Percentiles rank a stretch among this genome's conserved stretches.
Evolutionary conservation across 2,797 vertebrate genomes (phyloP).

Genomic region (Liasis olivaceus): DNA sequence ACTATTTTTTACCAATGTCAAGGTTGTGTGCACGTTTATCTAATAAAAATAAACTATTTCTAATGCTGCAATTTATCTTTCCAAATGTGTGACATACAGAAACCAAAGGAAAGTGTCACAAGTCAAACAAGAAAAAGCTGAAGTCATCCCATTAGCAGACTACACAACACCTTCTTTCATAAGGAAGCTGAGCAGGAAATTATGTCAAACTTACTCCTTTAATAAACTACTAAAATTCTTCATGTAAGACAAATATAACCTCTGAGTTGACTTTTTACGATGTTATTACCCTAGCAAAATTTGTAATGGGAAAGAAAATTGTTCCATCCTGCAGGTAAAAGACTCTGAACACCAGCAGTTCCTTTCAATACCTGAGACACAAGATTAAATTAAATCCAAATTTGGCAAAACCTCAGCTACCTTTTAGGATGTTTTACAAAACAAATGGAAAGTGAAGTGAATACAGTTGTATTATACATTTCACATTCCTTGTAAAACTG

Average conservation of each 20-base stretch:
- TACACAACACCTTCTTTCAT: not conserved
- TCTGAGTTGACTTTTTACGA: not conserved
- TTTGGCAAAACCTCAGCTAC: not conserved
- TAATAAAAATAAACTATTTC: constrained; percentile 50
- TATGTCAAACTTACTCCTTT: not conserved
- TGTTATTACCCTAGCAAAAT: not conserved
- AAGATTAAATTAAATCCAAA: not conserved
- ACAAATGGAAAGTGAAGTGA: constrained; percentile 15
- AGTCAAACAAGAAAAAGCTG: constrained; percentile 43
- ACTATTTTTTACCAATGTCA: constrained; percentile 57
- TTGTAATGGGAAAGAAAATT: not conserved
- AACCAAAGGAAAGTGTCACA: constrained; percentile 48
- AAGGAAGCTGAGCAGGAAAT: constrained; percentile 16
- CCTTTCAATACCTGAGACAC: not conserved
- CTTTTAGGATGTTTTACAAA: constrained; percentile 2
- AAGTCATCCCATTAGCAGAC: constrained; percentile 54
- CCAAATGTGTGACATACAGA: constrained; percentile 5
- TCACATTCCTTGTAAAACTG: constrained; percentile 1
- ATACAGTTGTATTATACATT: constrained; percentile 1
- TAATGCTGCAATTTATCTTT: constrained; percentile 41
- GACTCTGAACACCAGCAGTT: not conserved
- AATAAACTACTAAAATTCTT: not conserved
- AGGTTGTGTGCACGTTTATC: constrained; percentile 50
- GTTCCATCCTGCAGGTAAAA: not conserved
- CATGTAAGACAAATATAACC: not conserved